Evolutionary conservation across 1,140 invertebrate genomes (phyloP).

Genomic region (Lamellibrachia luymesi): DNA sequence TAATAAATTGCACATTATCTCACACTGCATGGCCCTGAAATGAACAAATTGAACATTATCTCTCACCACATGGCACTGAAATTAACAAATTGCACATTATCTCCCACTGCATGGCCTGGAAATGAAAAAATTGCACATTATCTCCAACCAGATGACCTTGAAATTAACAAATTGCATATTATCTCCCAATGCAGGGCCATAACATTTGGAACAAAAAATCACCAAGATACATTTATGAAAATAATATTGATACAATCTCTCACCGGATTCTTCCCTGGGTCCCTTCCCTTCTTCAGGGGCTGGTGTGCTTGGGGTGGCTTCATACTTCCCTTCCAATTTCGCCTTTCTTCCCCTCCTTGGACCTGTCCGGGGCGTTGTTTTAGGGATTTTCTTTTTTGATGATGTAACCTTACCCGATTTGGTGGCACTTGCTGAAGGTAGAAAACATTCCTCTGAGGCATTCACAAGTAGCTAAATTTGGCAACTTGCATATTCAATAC

Average conservation of each 20-base stretch:
- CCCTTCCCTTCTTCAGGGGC: conserved; percentile 35
- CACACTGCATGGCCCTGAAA: too few species aligned
- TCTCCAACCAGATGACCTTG: too few species aligned
- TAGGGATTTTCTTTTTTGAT: not conserved
- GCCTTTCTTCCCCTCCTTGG: conserved; percentile 23
- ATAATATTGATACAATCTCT: conserved; percentile 18
- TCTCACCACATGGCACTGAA: too few species aligned
- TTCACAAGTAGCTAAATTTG: too few species aligned
- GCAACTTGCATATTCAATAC: not conserved
- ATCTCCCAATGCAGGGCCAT: not conserved
- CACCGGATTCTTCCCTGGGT: conserved; percentile 6
- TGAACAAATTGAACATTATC: too few species aligned
- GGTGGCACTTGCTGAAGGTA: not conserved
- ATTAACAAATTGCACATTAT: too few species aligned
- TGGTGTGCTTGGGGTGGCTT: conserved; percentile 42
- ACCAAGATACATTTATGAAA: conserved; percentile 8
- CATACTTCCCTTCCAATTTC: conserved; percentile 31
- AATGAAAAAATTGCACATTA: too few species aligned
- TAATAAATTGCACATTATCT: too few species aligned
- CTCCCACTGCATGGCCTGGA: too few species aligned
- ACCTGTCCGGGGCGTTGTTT: not conserved
- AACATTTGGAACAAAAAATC: not conserved
- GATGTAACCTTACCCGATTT: not conserved
- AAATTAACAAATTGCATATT: not conserved
- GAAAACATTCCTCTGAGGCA: not conserved